Evolutionary conservation across 2,797 vertebrate genomes (phyloP).

Genomic region (Gallinago stenura): DNA sequence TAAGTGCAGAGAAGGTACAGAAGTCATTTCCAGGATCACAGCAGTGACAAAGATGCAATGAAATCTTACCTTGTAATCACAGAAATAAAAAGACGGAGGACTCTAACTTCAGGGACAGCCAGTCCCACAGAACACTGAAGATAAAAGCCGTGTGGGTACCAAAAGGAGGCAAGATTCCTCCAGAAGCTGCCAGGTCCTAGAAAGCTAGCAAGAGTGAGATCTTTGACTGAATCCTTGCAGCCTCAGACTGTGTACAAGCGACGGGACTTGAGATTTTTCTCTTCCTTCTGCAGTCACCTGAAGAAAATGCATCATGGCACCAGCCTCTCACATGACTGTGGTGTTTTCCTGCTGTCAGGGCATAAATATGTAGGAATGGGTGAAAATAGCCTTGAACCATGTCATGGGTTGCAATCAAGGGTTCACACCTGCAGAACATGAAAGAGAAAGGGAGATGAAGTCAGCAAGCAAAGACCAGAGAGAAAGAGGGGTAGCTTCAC

Average conservation of each 20-base stretch:
- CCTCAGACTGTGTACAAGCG: neutral
- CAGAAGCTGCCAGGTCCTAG: neutral
- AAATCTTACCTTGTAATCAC: neutral
- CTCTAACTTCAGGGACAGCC: neutral
- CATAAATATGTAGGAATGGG: accelerated
- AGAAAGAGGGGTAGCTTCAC: neutral
- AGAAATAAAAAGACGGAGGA: neutral
- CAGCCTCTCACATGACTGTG: accelerated
- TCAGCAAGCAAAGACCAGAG: neutral
- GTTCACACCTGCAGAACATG: neutral
- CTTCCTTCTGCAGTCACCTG: neutral
- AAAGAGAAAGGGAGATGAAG: neutral
- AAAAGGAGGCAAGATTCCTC: neutral
- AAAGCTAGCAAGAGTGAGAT: neutral
- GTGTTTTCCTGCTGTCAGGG: neutral
- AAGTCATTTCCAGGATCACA: neutral
- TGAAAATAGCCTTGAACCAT: neutral
- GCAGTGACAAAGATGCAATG: accelerated
- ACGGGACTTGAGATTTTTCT: neutral
- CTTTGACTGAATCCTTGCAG: neutral
- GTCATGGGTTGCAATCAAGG: neutral
- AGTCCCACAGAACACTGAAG: neutral
- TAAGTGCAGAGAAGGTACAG: neutral
- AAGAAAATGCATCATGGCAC: neutral
- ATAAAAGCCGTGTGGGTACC: neutral